Base-by-base conservation (phyloP, 2,113 vertebrate species). In the Coptodon rendalli region DNA sequence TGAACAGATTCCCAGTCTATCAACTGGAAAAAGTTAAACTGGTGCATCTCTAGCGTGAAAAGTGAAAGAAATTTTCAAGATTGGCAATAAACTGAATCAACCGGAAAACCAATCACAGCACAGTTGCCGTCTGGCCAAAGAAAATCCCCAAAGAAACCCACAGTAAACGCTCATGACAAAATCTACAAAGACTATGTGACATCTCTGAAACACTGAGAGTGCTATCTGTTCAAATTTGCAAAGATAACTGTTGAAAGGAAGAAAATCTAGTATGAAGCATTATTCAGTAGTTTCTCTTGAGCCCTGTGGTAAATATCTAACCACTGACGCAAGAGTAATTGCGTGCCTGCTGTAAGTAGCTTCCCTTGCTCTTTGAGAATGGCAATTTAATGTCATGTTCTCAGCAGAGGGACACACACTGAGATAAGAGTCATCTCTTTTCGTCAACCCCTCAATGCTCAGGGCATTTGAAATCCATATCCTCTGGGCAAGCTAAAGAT, bases 381-480 rank as follows among this genome's bases (percentile, higher is more conserved):
- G 57, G 57, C 88, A 89, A 89, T 92, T 92, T 92, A 91, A 87
- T 82, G 85, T 89, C 91, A 92, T 83, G 85, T 76, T 91, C 78
- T 90, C 68, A 57, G 81, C 36, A 48, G 82, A 88, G 79, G 87
- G 88, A 89, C 68, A 87, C 92, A 85, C 48, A 59, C 83, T 84
- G 88, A 93, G 89, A 93, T 89, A 93, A 89, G 79, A 90, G 87
- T 78, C 80, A 31, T 87, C 82, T 90, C 87, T 87, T 73, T 84
- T 80, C 8, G 19, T 50, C 36, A 81, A 7, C 52, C 56, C 5
- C 27, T 91, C 66, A 16, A 5, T 73, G 52, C 68, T 84, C 48
- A 2, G 82, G 56, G 45, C 63, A 76, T 68, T 63, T 88, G 82
- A 88, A 86, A 89, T 88, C 83, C 88, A 85, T 82, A 86, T 91